Percentiles rank a stretch among this genome's conserved stretches.
phyloP scores from a whole-genome alignment of 2,888 invertebrate species.

The Drosophila hamatofila region DNA sequence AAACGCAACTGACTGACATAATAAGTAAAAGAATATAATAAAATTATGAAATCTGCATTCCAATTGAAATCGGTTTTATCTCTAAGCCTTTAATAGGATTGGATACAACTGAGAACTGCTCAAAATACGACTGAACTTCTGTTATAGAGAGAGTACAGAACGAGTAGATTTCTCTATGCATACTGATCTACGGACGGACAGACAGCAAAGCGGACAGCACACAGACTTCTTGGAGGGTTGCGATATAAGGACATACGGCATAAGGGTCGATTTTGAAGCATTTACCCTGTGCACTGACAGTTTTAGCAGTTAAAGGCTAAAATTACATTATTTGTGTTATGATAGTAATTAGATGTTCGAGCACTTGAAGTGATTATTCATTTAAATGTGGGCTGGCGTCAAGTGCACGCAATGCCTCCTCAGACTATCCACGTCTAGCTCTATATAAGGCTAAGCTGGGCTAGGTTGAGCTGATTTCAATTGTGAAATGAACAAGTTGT shows the following conservation, averaged over 20 bases:
- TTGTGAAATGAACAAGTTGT: constrained; percentile 44
- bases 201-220: too few species aligned
- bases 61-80: background rate
- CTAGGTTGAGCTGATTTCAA: background rate
- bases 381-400: constrained; percentile 29
- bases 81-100: background rate
- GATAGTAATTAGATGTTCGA: constrained; percentile 22
- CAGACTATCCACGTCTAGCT: fast-evolving
- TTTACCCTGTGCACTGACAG: background rate
- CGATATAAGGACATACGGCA: too few species aligned
- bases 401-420: constrained; percentile 26
- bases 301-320: background rate
- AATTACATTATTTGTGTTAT: constrained; percentile 4
- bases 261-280: background rate
- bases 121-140: too few species aligned
- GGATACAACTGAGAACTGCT: too few species aligned
- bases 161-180: too few species aligned
- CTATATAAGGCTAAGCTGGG: constrained; percentile 16
- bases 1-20: background rate
- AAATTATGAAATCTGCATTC: too few species aligned
- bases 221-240: too few species aligned
- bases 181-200: too few species aligned
- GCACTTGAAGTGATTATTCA: constrained; percentile 27
- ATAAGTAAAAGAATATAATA: background rate
- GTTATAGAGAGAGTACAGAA: too few species aligned